phyloP scores from a whole-genome alignment of 2,113 vertebrate species.

The Panurus biarmicus region DNA sequence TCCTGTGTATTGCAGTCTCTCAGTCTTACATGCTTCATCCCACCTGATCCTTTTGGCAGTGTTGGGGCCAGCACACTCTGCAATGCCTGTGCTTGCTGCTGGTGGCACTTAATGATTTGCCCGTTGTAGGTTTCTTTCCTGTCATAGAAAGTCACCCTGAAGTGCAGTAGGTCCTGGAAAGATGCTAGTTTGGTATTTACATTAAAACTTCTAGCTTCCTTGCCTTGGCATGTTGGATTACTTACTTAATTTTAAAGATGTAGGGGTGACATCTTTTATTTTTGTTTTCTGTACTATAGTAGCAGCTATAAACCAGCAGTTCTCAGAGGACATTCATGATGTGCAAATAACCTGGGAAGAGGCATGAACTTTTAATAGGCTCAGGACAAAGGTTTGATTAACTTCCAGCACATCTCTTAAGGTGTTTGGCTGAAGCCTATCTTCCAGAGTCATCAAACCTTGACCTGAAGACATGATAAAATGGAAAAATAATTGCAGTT shows the following conservation, averaged over 20 bases:
- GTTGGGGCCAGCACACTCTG: neutral
- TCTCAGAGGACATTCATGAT: neutral
- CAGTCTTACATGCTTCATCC: neutral
- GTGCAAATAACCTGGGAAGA: neutral
- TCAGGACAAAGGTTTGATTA: neutral
- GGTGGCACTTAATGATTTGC: neutral
- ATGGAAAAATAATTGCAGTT: neutral
- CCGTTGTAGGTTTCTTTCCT: neutral
- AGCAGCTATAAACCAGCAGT: neutral
- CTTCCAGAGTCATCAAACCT: neutral
- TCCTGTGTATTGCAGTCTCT: neutral
- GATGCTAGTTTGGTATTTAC: neutral
- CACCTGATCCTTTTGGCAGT: neutral
- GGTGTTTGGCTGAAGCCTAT: neutral
- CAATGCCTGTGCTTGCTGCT: neutral
- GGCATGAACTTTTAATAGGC: neutral
- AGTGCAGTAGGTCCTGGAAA: neutral
- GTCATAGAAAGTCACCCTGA: neutral
- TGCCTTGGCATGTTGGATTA: neutral
- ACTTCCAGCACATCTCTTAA: neutral
- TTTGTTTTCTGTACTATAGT: neutral
- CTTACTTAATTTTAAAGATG: neutral
- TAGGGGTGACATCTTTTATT: fast-evolving
- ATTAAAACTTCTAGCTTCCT: neutral
- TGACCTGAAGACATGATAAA: neutral